Conservation (phyloP, 2,113 vertebrate species). For the Cariama cristata region DNA sequence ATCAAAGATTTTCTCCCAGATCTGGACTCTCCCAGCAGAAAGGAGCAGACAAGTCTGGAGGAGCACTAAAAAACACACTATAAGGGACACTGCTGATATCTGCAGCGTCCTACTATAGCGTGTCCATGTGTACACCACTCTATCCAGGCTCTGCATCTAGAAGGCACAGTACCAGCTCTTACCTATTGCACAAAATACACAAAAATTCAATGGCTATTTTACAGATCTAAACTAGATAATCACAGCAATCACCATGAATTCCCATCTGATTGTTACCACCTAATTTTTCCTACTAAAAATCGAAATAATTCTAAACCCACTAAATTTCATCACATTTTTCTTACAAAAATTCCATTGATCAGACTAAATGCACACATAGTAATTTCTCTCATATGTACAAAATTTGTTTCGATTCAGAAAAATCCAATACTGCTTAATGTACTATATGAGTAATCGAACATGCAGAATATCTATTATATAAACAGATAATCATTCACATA, state of each 20-base stretch:
- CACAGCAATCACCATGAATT: neutral
- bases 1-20: neutral
- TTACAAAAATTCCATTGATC: neutral
- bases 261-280: neutral
- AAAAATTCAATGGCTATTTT: neutral
- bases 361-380: neutral
- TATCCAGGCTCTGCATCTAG: neutral
- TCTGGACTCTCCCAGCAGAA: neutral
- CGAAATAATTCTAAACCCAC: neutral
- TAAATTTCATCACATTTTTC: neutral
- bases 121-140: neutral
- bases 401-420: neutral
- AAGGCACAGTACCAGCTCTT: neutral
- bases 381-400: neutral
- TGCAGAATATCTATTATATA: neutral
- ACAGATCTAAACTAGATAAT: neutral
- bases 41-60: neutral
- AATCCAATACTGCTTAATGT: neutral
- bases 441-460: neutral
- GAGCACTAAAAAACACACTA: neutral
- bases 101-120: neutral
- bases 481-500: neutral
- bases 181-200: neutral
- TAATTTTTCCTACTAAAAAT: neutral
- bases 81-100: neutral